These are phyloP conservation scores for Gyps fulvus DNA, from an alignment of 2,113 vertebrate genomes.

Conservation along the genomic window DNA sequence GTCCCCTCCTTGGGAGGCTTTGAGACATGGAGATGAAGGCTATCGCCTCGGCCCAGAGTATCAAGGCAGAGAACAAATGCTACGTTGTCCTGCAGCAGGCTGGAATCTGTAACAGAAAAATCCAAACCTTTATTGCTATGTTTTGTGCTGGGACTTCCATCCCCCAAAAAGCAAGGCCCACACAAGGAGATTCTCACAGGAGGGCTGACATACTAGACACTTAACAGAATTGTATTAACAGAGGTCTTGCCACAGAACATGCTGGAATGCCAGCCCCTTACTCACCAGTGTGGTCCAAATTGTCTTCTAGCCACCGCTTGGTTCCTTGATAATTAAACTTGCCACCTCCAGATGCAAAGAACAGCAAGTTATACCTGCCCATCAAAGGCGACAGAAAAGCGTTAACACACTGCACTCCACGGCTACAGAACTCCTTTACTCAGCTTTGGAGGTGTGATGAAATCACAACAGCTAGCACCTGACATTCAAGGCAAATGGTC, in stretches of 20 bases:
- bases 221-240: neutral
- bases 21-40: conserved; percentile 92
- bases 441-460: neutral
- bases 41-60: conserved; percentile 86
- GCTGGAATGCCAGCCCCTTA: neutral
- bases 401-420: neutral
- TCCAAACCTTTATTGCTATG: neutral
- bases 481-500: neutral
- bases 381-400: neutral
- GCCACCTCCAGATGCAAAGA: conserved; percentile 95
- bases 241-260: neutral
- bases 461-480: neutral
- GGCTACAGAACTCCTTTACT: neutral
- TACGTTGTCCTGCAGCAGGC: conserved; percentile 97
- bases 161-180: neutral
- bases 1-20: conserved; percentile 95
- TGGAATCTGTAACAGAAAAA: conserved; percentile 83
- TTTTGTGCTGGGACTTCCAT: neutral
- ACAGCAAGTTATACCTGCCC: conserved; percentile 92
- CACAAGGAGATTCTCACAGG: neutral
- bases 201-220: neutral
- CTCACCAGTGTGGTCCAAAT: conserved; percentile 94
- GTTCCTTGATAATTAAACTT: conserved; percentile 99
- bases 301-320: conserved; percentile 97
- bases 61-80: conserved; percentile 97